Percentiles rank a stretch among this genome's conserved stretches.
Conservation (phyloP, 2,797 vertebrate species). For the Gambelia wislizenii region DNA sequence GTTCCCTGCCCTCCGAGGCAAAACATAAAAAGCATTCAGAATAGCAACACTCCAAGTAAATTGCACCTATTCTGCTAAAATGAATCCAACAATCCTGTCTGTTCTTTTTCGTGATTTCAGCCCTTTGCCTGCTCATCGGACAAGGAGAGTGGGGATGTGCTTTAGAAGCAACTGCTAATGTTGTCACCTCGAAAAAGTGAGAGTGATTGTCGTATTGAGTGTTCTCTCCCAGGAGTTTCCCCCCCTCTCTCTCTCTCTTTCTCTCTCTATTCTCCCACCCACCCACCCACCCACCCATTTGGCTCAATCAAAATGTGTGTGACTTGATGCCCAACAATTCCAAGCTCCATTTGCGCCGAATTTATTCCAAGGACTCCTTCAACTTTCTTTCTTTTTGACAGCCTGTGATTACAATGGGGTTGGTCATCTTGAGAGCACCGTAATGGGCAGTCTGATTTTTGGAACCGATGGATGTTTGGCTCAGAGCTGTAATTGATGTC, state of each 20-base stretch:
- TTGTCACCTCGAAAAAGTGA: background rate
- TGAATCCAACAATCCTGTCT: background rate
- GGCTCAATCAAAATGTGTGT: slow-evolving; percentile 31
- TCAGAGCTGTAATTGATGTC: slow-evolving; percentile 6
- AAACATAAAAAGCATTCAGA: background rate
- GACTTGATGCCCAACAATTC: slow-evolving; percentile 26
- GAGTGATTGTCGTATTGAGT: background rate
- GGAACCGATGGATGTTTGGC: background rate
- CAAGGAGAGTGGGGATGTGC: background rate
- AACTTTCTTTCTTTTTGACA: slow-evolving; percentile 12
- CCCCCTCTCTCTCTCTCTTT: too few species aligned
- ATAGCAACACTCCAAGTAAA: background rate
- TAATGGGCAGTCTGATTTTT: slow-evolving; percentile 6
- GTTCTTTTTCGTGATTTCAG: background rate
- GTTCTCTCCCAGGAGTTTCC: background rate
- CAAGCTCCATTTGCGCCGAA: slow-evolving; percentile 23
- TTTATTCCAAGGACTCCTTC: background rate
- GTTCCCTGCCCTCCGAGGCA: background rate
- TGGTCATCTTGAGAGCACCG: background rate
- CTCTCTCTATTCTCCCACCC: too few species aligned
- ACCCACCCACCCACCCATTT: slow-evolving; percentile 41
- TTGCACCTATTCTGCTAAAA: background rate
- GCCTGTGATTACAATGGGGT: slow-evolving; percentile 22
- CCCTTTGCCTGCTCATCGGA: background rate
- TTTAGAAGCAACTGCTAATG: background rate